Evolutionary conservation across 2,797 vertebrate species (phyloP), one percentile per base, ranked within the genome.

Genomic region (Hydrocynus forskahlii): DNA sequence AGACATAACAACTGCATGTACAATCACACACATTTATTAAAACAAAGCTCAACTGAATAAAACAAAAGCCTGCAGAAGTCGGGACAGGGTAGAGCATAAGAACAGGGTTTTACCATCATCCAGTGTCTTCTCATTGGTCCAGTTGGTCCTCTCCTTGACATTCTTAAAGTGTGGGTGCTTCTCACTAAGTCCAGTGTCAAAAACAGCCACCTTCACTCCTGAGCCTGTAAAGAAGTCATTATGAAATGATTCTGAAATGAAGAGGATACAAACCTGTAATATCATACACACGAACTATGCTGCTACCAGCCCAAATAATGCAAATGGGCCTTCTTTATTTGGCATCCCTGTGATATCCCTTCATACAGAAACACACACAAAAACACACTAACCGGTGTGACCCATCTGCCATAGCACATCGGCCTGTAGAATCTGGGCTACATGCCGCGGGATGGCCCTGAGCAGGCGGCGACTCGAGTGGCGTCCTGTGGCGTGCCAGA

Each of bases 101-200:
- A 45, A 12, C 50, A 8, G 2, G 0, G 0, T 10, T 92, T 93
- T 86, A 99, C 98, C 98, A 0, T 99, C 98, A 74, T 99, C 98
- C 89, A 99, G 95, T 0, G 98, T 99, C 89, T 98, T 98, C 87
- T 99, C 98, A n/a, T 99, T 99, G 43, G 98, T 99, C 98, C 98
- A 99, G 93, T 99, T 99, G 86, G 98, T 99, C 87, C 98, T 94
- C 85, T 99, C 98, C 88, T 99, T 99, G 54, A 99, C 98, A 2
- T 99, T 99, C 92, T 97, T 99, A 90, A 99, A 99, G 89, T 99
- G 98, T 4, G 98, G 98, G 79, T 99, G 98, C 85, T 97, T 99
- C 91, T 99, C 97, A 21, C 97, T 99, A 73, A 99, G 93, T 59
- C 98, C 98, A 50, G 98, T 99, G 88, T 99, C 98, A 90, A 99